Evolutionary conservation across 35 echinoderm and acorn worm genomes (phyloP), one percentile per base, ranked within the genome.

Genomic region (Holothuria glaberrima): DNA sequence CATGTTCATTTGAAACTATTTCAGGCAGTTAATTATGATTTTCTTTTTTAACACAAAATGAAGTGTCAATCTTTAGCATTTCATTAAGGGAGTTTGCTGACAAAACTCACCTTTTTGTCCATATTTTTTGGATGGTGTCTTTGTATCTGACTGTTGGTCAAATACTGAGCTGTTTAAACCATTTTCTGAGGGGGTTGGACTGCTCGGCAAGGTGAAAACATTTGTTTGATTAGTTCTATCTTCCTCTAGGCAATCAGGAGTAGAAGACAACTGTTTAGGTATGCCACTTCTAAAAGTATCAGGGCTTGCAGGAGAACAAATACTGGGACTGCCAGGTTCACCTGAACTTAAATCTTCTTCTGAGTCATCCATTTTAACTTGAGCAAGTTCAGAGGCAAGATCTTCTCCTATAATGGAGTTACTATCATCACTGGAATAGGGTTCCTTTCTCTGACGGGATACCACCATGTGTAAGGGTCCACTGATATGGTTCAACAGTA

Each of bases 331-430:
- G 5, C 16, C 50, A 9, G 50, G 9, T 13, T 34, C 19, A 12
- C 32, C 56, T 48, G 24, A 25, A n/a, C 57, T 56, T 1, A 19
- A 22, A 59, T 84, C 56, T 0, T 54, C 50, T 54, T 54, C 50
- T 21, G 57, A 84, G 54, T 84, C 80, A 17, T 62, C 80, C 54
- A 84, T 63, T 19, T 84, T 46, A 12, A 86, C 94, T 22, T 68
- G 69, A 16, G 91, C 94, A 33, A 96, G 88, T 88, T 96, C 94
- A 22, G 88, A 64, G 5, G 94, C 91, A 21, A 96, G 79, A 60
- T 96, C 91, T 22, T 89, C 88, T 17, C 1, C 50, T 1, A 92
- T 68, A 28, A 62, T 9, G n/a, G 21, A 67, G 65, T 24, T 87
- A 34, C 87, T 50, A 9, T 88, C 81, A 4, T 77, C 80, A 54